Base-by-base conservation (phyloP, 2,797 vertebrate genomes). In the Scolopax rusticola region DNA sequence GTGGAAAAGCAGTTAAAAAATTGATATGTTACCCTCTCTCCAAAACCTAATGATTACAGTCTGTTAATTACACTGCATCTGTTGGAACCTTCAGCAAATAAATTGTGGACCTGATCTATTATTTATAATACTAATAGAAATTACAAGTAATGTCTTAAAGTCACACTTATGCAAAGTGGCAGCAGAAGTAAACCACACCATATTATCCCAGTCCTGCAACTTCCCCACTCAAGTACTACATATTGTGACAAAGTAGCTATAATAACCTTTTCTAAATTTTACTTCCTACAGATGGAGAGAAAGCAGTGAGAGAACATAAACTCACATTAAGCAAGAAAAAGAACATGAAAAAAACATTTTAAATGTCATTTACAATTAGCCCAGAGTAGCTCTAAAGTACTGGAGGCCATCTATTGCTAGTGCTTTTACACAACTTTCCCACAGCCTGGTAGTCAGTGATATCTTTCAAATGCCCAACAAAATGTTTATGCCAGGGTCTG, bases 11-110 rank as follows among this genome's bases (percentile, higher is more conserved):
- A 95, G 95, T 93, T 95, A 94, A 94, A 95, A 92, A 89, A 88
- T 74, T 89, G 90, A 60, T 76, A 80, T 80, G 85, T 93, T 86
- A 74, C 63, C 74, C 64, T 65, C 78, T 45, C 53, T 95, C 88
- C 90, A 95, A 95, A 95, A 74, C 61, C 53, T 94, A 95, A 96
- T 78, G 74, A 90, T 77, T 96, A 90, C 95, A 96, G 84, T 77
- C 90, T 96, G 90, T 93, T 97, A 97, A 97, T 95, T 95, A 87
- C 77, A 83, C 56, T 0, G 3, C 92, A 91, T 96, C 92, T 93
- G 80, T 84, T 92, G 63, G 48, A 97, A 87, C 38, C 77, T 90
- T 64, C 51, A 82, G 75, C 77, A 89, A 83, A 79, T 68, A 93
- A 76, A 77, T 74, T 75, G 67, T 80, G 84, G 84, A 88, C 81